Percentiles rank a stretch among this genome's conserved stretches.
phyloP scores from a whole-genome alignment of 2,797 vertebrate genomes.

The Chelon labrosus region DNA sequence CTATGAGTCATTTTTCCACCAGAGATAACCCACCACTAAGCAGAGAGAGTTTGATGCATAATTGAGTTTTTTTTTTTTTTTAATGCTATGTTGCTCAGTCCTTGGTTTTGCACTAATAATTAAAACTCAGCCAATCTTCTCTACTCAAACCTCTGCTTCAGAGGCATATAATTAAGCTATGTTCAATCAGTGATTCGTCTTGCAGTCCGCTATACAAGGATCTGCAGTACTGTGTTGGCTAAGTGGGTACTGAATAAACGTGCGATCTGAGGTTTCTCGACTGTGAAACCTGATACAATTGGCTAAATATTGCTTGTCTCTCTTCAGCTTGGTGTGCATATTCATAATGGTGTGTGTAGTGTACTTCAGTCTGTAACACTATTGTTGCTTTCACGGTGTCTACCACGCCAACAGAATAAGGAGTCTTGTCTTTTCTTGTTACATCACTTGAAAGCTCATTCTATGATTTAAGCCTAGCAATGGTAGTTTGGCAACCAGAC shows the following conservation, averaged over 20 bases:
- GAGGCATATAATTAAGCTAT: no score
- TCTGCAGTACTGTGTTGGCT: background rate
- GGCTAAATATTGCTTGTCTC: background rate
- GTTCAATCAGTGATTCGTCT: no score
- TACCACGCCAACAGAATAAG: no score
- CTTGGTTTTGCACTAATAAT: background rate
- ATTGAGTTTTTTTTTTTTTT: background rate
- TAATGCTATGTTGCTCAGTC: no score
- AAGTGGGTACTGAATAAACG: no score
- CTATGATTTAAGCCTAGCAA: no score
- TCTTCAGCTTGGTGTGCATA: background rate
- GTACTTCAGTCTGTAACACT: background rate
- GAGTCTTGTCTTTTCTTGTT: no score
- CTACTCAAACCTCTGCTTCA: background rate
- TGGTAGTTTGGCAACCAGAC: no score
- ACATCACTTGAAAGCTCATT: no score
- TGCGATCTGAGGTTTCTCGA: background rate
- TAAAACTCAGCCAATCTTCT: background rate
- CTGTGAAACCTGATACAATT: background rate
- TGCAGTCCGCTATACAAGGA: no score
- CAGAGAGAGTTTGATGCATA: background rate
- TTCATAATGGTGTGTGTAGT: background rate
- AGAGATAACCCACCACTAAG: background rate
- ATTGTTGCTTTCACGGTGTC: no score
- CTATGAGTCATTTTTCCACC: background rate